Conservation (phyloP, 2,113 vertebrate species). For the Coptodon rendalli region DNA sequence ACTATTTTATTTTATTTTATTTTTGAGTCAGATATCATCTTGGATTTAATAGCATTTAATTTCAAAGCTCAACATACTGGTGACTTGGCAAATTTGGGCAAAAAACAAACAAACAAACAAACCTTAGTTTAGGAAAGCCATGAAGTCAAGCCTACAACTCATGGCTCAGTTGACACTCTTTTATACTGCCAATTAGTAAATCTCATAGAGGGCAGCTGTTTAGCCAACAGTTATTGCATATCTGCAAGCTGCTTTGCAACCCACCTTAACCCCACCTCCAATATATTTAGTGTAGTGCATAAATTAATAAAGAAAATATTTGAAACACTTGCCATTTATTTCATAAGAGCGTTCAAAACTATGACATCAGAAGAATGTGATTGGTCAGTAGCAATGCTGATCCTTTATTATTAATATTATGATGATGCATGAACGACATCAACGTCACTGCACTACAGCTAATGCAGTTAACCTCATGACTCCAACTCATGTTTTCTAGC, state of each 20-base stretch:
- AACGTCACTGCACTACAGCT: neutral
- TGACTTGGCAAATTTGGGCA: too few relatives aligned
- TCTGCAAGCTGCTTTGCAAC: neutral
- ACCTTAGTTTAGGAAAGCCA: neutral
- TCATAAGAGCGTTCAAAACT: rapidly evolving
- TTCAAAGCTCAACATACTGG: neutral
- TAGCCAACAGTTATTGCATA: neutral
- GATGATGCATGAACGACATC: neutral
- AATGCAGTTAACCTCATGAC: neutral
- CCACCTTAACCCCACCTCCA: neutral
- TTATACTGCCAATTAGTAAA: neutral
- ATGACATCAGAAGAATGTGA: neutral
- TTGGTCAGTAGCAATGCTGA: neutral
- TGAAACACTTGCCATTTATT: neutral
- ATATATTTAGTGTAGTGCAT: neutral
- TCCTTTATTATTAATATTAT: neutral
- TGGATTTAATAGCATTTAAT: neutral
- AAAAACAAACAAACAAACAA: neutral
- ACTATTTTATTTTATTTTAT: neutral
- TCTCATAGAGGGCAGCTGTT: neutral
- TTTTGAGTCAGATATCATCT: neutral
- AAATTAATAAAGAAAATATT: neutral
- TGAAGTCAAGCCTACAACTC: neutral
- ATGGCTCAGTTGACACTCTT: neutral
- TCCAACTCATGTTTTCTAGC: neutral